Evolutionary conservation across 2,113 vertebrate species (phyloP).

Genomic region (Tichodroma muraria): DNA sequence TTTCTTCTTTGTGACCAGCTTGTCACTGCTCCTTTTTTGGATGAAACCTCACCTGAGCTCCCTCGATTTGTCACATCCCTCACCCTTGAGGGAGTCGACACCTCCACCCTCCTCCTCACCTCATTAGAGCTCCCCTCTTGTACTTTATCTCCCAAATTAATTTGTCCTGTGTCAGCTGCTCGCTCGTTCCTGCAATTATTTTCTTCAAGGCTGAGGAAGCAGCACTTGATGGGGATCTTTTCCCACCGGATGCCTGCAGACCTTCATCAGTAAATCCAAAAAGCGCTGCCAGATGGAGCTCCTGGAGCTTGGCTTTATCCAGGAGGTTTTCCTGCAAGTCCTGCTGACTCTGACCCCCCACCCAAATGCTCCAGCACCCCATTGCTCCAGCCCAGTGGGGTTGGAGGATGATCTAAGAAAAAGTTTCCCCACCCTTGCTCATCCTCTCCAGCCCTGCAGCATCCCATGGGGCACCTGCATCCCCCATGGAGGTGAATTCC

Average conservation of each 20-base stretch:
- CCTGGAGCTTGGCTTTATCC: background rate
- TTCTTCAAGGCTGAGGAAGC: background rate
- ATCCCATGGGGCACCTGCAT: background rate
- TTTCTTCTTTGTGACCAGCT: background rate
- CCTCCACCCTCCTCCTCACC: background rate
- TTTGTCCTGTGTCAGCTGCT: background rate
- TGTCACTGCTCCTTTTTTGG: background rate
- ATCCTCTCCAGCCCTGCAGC: background rate
- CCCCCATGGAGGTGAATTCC: background rate
- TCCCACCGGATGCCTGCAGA: background rate
- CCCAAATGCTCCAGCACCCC: background rate
- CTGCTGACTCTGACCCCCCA: background rate
- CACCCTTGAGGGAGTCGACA: background rate
- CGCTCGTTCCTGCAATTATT: background rate
- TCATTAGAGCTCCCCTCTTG: background rate
- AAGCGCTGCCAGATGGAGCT: background rate
- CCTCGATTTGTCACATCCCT: background rate
- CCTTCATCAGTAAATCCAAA: background rate
- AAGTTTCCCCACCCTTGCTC: background rate
- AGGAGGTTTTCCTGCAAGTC: background rate
- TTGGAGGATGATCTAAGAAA: background rate
- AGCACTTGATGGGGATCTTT: background rate
- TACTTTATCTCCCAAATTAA: background rate
- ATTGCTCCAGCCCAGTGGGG: rapidly evolving
- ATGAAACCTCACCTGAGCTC: background rate